phyloP scores from a whole-genome alignment of 2,797 vertebrate genomes.

The Yasuhikotakia modesta region DNA sequence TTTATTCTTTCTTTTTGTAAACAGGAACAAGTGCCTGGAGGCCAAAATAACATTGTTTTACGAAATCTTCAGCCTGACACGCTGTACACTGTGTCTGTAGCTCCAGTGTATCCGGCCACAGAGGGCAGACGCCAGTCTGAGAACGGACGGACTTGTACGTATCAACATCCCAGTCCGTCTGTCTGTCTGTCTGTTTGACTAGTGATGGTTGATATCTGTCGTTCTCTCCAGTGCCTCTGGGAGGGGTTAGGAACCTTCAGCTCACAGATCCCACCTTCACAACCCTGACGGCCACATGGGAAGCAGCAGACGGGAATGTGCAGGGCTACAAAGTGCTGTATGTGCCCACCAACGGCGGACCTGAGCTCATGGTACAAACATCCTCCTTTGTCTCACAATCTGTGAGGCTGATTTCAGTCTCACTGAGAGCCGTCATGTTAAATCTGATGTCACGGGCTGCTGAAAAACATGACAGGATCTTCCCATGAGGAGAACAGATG shows the following conservation, averaged over 20 bases:
- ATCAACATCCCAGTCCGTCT: background rate
- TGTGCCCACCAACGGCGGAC: conserved; percentile 81
- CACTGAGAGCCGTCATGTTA: background rate
- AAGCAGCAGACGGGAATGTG: conserved; percentile 91
- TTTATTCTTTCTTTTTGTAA: background rate
- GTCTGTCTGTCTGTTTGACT: background rate
- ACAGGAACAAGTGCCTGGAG: conserved; percentile 84
- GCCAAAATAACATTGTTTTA: conserved; percentile 83
- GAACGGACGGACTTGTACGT: conserved; percentile 89
- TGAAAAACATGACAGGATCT: background rate
- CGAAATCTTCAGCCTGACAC: conserved; percentile 90
- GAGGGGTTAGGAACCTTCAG: conserved; percentile 84
- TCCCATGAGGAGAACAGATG: conserved; percentile 42
- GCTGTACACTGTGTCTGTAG: conserved; percentile 84
- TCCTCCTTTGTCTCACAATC: background rate
- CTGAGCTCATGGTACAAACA: conserved; percentile 71
- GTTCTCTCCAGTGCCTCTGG: conserved; percentile 81
- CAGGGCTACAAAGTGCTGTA: conserved; percentile 95
- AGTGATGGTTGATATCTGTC: background rate
- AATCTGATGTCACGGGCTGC: conserved; percentile 4
- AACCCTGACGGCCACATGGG: conserved; percentile 89
- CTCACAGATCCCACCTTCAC: conserved; percentile 89
- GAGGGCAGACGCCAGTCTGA: conserved; percentile 91
- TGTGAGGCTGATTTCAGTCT: too few species aligned
- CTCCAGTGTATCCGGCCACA: conserved; percentile 84